Evolutionary conservation across 2,113 vertebrate species (phyloP).

Genomic region (Dipodomys ordii): DNA sequence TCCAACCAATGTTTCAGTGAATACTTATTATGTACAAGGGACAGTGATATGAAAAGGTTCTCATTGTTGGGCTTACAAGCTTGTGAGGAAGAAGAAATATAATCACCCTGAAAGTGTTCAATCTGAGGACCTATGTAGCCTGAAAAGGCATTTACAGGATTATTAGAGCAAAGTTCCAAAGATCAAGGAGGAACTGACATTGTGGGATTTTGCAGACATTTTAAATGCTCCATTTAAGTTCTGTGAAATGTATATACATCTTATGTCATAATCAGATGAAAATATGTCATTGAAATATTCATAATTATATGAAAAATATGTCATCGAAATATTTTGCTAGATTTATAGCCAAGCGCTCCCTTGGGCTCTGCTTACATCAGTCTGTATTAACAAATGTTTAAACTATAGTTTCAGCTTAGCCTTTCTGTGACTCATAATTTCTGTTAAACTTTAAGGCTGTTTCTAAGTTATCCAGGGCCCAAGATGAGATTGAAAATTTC

Average conservation of each 20-base stretch:
- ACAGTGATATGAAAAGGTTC: neutral
- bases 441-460: slow-evolving; percentile 62
- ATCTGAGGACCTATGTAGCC: too few relatives aligned
- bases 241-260: neutral
- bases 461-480: slow-evolving; percentile 57
- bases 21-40: neutral
- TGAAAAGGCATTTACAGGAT: neutral
- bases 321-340: slow-evolving; percentile 38
- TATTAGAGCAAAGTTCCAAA: neutral
- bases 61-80: neutral
- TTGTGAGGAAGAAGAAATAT: neutral
- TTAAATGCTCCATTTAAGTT: slow-evolving; percentile 3
- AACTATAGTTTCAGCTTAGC: slow-evolving; percentile 27
- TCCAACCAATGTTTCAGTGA: slow-evolving; percentile 30
- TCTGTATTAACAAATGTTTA: neutral
- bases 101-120: neutral
- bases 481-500: slow-evolving; percentile 59
- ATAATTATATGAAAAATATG: slow-evolving; percentile 43
- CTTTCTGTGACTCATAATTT: slow-evolving; percentile 57
- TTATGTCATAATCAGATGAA: slow-evolving; percentile 14
- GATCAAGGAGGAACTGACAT: neutral
- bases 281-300: slow-evolving; percentile 37
- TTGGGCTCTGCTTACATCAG: neutral
- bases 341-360: slow-evolving; percentile 19
- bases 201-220: neutral